Conservation (phyloP, 2,797 vertebrate genomes). For the Rhinichthys osculus region DNA sequence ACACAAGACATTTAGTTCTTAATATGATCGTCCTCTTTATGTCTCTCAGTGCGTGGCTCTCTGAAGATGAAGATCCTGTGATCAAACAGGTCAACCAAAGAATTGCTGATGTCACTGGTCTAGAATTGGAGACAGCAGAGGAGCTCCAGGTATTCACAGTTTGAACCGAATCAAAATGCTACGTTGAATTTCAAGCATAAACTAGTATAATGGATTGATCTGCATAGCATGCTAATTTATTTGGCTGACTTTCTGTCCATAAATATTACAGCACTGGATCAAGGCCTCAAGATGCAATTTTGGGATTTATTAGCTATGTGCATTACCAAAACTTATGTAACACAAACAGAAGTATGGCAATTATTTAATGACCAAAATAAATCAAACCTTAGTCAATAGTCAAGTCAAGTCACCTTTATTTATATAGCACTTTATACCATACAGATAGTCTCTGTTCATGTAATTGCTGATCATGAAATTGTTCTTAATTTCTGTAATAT, state of each 20-base stretch:
- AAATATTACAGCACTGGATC: too few relatives aligned
- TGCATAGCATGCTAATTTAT: background rate
- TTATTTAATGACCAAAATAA: too few relatives aligned
- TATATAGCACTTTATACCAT: too few relatives aligned
- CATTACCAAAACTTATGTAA: too few relatives aligned
- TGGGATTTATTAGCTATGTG: too few relatives aligned
- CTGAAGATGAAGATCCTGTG: slow-evolving; percentile 80
- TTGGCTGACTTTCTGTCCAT: background rate
- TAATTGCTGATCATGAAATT: background rate
- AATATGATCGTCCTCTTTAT: background rate
- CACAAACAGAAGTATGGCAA: too few relatives aligned
- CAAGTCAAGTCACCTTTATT: too few relatives aligned
- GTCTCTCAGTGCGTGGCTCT: slow-evolving; percentile 79
- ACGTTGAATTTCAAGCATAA: background rate
- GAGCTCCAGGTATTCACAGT: slow-evolving; percentile 77
- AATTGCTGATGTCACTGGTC: slow-evolving; percentile 82
- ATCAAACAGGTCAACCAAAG: slow-evolving; percentile 78
- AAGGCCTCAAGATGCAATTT: too few relatives aligned
- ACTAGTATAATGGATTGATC: background rate
- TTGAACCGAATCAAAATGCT: background rate
- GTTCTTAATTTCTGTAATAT: background rate
- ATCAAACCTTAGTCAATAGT: too few relatives aligned
- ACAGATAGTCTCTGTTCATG: too few relatives aligned
- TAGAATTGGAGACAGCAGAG: slow-evolving; percentile 82
- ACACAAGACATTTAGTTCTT: background rate